Evolutionary conservation across 2,797 vertebrate genomes (phyloP).

Genomic region (Otolemur crassicaudatus): DNA sequence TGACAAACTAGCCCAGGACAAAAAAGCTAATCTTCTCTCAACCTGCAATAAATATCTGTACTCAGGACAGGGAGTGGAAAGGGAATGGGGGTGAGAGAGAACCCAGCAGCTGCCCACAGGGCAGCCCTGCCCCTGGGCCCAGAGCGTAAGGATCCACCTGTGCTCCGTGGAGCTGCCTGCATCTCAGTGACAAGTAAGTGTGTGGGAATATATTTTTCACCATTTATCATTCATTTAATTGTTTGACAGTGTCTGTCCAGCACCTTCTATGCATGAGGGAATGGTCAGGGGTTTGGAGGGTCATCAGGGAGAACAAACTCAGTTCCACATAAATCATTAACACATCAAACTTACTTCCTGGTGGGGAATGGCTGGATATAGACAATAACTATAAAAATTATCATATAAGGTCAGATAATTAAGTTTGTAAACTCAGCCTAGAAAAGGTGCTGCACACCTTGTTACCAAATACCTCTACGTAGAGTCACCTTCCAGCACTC

Average conservation of each 20-base stretch:
- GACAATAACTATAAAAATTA: neutral
- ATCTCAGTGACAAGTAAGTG: neutral
- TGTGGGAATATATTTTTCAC: neutral
- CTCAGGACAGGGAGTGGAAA: neutral
- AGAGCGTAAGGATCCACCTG: rapidly evolving
- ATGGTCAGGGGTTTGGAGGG: neutral
- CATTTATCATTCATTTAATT: rapidly evolving
- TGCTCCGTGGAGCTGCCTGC: too few species aligned
- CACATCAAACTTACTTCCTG: too few species aligned
- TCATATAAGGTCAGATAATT: too few species aligned
- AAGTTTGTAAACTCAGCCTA: too few species aligned
- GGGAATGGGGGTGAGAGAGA: too few species aligned
- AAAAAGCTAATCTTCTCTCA: conserved; percentile 43
- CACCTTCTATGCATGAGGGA: rapidly evolving
- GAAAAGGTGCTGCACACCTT: too few species aligned
- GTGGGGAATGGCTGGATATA: neutral
- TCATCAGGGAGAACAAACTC: neutral
- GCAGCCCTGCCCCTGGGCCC: rapidly evolving
- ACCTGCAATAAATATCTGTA: neutral
- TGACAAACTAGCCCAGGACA: neutral
- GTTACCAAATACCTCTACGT: too few species aligned
- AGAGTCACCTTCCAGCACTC: too few species aligned
- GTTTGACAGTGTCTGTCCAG: neutral
- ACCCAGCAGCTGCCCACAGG: too few species aligned
- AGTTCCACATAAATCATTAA: neutral